Percentiles rank a stretch among this genome's conserved stretches.
Evolutionary conservation across 23 tunicate genomes (phyloP).

Genomic region (Oikopleura albicans): DNA sequence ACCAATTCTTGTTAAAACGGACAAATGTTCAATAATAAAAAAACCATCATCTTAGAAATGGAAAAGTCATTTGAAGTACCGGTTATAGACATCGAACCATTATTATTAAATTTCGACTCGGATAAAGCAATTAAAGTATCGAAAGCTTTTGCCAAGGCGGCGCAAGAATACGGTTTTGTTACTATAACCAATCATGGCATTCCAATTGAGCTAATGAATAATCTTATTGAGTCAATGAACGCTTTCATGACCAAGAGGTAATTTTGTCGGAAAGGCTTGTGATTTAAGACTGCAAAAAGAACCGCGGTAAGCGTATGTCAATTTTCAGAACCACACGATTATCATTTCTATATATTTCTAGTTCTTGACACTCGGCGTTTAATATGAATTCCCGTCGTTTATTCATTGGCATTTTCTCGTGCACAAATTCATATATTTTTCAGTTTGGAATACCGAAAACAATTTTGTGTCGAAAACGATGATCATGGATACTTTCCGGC

Average conservation of each 20-base stretch:
- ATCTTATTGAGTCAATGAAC: not conserved
- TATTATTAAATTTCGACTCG: not conserved
- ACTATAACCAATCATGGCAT: not conserved
- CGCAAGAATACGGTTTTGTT: not conserved
- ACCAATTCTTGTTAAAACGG: not conserved
- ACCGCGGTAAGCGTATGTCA: too few relatives aligned
- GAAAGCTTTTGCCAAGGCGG: not conserved
- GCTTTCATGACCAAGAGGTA: not conserved
- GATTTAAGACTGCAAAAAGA: too few relatives aligned
- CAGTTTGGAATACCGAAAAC: not conserved
- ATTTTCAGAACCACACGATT: too few relatives aligned
- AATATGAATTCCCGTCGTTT: too few relatives aligned
- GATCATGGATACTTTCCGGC: constrained; percentile 17
- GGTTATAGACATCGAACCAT: not conserved
- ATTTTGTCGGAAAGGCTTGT: too few relatives aligned
- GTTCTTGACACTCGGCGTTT: too few relatives aligned
- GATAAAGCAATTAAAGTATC: not conserved
- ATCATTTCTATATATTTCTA: too few relatives aligned
- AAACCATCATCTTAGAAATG: too few relatives aligned
- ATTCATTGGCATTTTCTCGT: too few relatives aligned
- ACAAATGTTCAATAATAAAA: not conserved
- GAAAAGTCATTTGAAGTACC: not conserved
- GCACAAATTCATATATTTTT: too few relatives aligned
- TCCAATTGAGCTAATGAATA: not conserved
- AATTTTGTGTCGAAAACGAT: not conserved